Base-by-base conservation (phyloP, 2,888 invertebrate species). In the Cephonodes hylas region DNA sequence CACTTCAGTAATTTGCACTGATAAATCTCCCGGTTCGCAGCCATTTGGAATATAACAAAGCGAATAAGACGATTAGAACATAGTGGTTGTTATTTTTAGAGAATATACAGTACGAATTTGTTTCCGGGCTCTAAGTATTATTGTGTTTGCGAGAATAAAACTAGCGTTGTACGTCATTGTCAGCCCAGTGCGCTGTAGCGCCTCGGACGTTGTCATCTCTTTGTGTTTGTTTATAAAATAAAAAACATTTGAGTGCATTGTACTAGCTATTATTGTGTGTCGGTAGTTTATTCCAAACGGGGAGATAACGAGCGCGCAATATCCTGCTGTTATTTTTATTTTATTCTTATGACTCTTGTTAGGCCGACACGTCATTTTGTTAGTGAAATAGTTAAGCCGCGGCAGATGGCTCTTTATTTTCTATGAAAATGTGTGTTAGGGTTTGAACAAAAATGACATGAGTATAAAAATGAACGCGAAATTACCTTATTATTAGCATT, bases 341-440 rank as follows among this genome's bases (percentile, higher is more conserved):
- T 79, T 77, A 82, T 85, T 76, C 75, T 76, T 78, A 80, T 75
- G 75, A 77, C 69, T 75, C 81, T 86, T 82, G 84, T 86, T 86
- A 85, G 77, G 74, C 70, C 67, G 74, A 73, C 73, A 72, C 68
- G 73, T 75, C 69, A 72, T 80, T 80, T 77, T 71, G 71, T 71
- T 75, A 72, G 67, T 61, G 65, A 62, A 67, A 63, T 58, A 62
- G 62, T 63, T 59, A 48, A 31, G 25, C 27, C 44, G 25, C 58
- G 63, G 63, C 61, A 27, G 45, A 59, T 23, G 56, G 27, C 70
- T 53, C n/a, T n/a, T 10, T 53, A 18, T 18, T 27, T 15, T 48
- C n/a, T 27, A 15, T 8, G 27, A 27, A 15, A 27, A 25, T 13
- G 13, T 25, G n/a, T 44, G 18, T 34, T 13, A 13, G 20, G 18